These are phyloP conservation scores for Bubalus kerabau DNA, from an alignment of 2,113 vertebrate species.

Conservation along the genomic window DNA sequence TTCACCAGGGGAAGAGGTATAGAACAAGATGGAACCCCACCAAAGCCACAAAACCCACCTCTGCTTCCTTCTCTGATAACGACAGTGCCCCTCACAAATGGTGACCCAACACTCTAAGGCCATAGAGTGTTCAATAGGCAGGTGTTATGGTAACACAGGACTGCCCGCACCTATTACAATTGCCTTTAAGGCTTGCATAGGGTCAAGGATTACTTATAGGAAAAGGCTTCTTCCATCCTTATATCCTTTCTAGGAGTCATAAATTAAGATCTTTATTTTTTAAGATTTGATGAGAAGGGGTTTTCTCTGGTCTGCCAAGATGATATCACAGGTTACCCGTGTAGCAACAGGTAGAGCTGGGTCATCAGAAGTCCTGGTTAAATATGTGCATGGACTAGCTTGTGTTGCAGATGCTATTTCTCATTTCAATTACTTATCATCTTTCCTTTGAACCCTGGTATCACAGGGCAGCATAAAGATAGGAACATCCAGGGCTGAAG, in stretches of 20 bases:
- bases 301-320: not conserved
- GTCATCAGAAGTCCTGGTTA: not conserved
- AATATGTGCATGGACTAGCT: not conserved
- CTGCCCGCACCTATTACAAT: not conserved
- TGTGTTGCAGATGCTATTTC: not conserved
- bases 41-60: not conserved
- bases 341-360: too few relatives aligned
- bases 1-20: not conserved
- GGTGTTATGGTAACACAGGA: not conserved
- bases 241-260: not conserved
- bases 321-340: not conserved
- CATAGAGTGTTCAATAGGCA: not conserved
- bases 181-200: not conserved
- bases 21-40: not conserved
- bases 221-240: not conserved
- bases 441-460: not conserved
- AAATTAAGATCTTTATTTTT: not conserved
- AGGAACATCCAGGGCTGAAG: not conserved
- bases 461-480: not conserved
- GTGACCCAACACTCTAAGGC: not conserved
- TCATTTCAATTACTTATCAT: not conserved
- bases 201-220: not conserved
- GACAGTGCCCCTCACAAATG: not conserved
- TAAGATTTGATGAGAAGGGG: not conserved
- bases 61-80: not conserved